A percentile compares a stretch with the other conserved stretches of the same genome.
Conservation (phyloP, 2,113 vertebrate species). For the Cyprinodon brontotheroides region DNA sequence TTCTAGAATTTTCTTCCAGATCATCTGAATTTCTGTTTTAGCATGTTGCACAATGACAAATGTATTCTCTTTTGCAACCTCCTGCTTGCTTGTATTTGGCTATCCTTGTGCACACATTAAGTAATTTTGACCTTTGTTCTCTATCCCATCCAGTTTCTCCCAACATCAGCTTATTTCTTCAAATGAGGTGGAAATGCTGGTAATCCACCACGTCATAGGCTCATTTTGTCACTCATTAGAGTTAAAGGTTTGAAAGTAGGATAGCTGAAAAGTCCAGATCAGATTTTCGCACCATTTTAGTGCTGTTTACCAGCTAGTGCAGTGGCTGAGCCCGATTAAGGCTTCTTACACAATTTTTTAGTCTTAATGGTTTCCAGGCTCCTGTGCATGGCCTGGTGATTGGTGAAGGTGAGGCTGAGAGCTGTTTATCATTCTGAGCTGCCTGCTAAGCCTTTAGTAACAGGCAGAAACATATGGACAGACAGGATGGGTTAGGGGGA, state of each 20-base stretch:
- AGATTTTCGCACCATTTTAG: slow-evolving; percentile 22
- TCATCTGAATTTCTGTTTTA: neutral
- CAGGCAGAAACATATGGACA: slow-evolving; percentile 25
- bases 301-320: slow-evolving; percentile 33
- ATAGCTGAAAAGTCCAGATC: slow-evolving; percentile 25
- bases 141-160: neutral
- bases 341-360: slow-evolving; percentile 51
- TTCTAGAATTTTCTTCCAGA: neutral
- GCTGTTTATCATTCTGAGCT: slow-evolving; percentile 52
- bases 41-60: neutral
- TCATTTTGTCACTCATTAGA: slow-evolving; percentile 28
- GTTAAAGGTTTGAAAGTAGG: slow-evolving; percentile 26
- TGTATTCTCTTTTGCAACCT: neutral
- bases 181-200: slow-evolving; percentile 63
- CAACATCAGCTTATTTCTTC: slow-evolving; percentile 29
- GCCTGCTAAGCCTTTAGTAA: slow-evolving; percentile 21
- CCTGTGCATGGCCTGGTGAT: slow-evolving; percentile 43
- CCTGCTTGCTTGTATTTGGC: neutral
- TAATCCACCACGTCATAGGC: slow-evolving; percentile 28
- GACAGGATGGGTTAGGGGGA: slow-evolving; percentile 1
- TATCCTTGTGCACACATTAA: neutral
- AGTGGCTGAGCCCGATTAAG: slow-evolving; percentile 35
- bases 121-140: neutral
- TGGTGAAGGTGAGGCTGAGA: slow-evolving; percentile 47
- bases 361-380: slow-evolving; percentile 62